Conservation (phyloP, 2,888 invertebrate genomes). For the Polydrusus cervinus region DNA sequence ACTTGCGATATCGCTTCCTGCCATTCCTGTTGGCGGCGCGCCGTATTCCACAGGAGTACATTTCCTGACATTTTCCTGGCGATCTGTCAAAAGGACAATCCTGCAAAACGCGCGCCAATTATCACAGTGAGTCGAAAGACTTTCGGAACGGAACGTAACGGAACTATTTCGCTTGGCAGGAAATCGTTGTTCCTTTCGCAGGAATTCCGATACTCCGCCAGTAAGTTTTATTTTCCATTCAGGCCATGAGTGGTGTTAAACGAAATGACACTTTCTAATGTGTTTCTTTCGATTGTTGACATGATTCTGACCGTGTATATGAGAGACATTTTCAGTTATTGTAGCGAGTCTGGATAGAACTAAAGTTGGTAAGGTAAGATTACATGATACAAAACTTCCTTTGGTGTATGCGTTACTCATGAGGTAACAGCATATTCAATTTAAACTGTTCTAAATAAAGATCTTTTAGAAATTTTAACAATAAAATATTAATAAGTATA, state of each 20-base stretch:
- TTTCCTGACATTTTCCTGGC: conserved; percentile 70
- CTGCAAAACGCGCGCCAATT: conserved; percentile 58
- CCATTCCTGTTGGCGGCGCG: conserved; percentile 66
- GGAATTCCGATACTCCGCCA: conserved; percentile 31
- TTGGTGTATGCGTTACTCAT: no score
- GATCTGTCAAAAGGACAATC: conserved; percentile 57
- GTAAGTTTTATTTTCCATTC: conserved; percentile 16
- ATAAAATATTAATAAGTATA: no score
- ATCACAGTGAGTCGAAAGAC: conserved; percentile 36
- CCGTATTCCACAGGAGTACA: conserved; percentile 69
- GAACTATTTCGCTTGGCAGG: conserved; percentile 37
- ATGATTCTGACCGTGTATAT: conserved; percentile 22
- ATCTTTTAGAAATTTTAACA: no score
- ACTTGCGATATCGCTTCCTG: conserved; percentile 73
- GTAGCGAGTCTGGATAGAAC: not conserved
- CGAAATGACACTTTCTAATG: not conserved
- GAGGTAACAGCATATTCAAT: no score
- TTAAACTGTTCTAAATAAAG: no score
- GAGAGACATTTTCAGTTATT: not conserved
- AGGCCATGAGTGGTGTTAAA: not conserved
- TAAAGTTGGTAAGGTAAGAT: conserved; percentile 23
- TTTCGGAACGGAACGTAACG: conserved; percentile 43
- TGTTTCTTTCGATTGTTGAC: not conserved
- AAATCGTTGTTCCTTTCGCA: conserved; percentile 38
- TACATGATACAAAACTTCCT: no score